phyloP scores from a whole-genome alignment of 2,888 invertebrate genomes.

The Zaprionus obscuricornis region DNA sequence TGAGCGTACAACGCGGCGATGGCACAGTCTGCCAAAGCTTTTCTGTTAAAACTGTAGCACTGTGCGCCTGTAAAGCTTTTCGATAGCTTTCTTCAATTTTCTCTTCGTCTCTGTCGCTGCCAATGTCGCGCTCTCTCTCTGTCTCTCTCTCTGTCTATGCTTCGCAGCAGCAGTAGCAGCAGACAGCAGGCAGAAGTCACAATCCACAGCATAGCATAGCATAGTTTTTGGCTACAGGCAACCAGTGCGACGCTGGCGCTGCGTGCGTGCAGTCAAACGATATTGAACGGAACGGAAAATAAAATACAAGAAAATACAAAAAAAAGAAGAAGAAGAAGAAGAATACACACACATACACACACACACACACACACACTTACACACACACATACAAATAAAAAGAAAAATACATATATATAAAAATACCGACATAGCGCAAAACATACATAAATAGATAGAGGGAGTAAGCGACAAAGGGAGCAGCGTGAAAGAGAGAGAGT shows the following conservation, averaged over 20 bases:
- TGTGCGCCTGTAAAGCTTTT: no score
- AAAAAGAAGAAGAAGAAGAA: conserved; percentile 10
- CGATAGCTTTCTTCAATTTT: no score
- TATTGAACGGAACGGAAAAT: conserved; percentile 28
- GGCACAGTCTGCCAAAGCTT: no score
- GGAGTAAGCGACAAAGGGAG: conserved; percentile 4
- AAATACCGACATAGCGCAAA: conserved; percentile 3
- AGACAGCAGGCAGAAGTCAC: conserved; percentile 26
- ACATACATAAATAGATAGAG: conserved; percentile 11
- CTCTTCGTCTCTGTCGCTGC: no score
- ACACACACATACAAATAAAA: no score
- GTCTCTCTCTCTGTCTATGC: no score
- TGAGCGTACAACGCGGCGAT: no score
- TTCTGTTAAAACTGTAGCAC: no score
- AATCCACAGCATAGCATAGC: conserved; percentile 54
- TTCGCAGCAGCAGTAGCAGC: conserved; percentile 12
- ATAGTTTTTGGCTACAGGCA: conserved; percentile 56
- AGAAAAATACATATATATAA: no score
- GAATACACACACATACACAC: conserved; percentile 5
- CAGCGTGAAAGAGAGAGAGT: conserved; percentile 14
- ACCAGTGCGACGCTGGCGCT: conserved; percentile 76
- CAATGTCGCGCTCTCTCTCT: no score
- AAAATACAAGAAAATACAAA: background rate
- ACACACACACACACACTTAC: background rate
- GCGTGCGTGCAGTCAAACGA: conserved; percentile 73